phyloP scores from a whole-genome alignment of 2,888 invertebrate species.

The Deilephila porcellus region DNA sequence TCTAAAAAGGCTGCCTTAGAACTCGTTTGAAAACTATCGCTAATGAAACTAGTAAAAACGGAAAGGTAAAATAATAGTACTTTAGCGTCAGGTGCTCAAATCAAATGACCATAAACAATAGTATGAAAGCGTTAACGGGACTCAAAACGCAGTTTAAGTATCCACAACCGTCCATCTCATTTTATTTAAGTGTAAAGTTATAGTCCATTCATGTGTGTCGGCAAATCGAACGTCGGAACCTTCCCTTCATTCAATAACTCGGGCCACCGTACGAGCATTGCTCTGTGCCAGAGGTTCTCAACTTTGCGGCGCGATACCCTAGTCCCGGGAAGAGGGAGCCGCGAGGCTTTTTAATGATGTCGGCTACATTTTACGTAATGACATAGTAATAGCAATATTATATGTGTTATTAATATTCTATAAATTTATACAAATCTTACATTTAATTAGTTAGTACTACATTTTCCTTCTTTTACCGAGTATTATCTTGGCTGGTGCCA shows the following conservation, averaged over 20 bases:
- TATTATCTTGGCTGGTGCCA: too few species aligned
- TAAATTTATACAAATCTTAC: too few species aligned
- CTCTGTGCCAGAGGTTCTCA: neutral
- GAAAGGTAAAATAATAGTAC: neutral
- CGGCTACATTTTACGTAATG: too few species aligned
- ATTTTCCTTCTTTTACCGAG: too few species aligned
- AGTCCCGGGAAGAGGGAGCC: too few species aligned
- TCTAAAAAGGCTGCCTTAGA: too few species aligned
- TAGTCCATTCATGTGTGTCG: slow-evolving; percentile 72
- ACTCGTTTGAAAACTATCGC: too few species aligned
- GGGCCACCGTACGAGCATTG: slow-evolving; percentile 38
- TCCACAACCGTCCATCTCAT: slow-evolving; percentile 10
- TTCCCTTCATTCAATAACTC: slow-evolving; percentile 65
- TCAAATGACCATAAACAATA: neutral
- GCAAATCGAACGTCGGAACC: slow-evolving; percentile 69
- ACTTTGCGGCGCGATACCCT: too few species aligned
- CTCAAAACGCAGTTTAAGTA: neutral
- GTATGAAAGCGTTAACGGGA: slow-evolving; percentile 12
- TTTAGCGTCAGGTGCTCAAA: neutral
- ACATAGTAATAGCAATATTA: too few species aligned
- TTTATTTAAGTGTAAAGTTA: slow-evolving; percentile 54
- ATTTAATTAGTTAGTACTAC: too few species aligned
- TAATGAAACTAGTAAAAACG: neutral
- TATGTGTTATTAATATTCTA: too few species aligned
- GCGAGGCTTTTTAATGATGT: too few species aligned